These are phyloP conservation scores for Entomobrya proxima DNA, from an alignment of 2,888 invertebrate genomes.

Conservation along the genomic window DNA sequence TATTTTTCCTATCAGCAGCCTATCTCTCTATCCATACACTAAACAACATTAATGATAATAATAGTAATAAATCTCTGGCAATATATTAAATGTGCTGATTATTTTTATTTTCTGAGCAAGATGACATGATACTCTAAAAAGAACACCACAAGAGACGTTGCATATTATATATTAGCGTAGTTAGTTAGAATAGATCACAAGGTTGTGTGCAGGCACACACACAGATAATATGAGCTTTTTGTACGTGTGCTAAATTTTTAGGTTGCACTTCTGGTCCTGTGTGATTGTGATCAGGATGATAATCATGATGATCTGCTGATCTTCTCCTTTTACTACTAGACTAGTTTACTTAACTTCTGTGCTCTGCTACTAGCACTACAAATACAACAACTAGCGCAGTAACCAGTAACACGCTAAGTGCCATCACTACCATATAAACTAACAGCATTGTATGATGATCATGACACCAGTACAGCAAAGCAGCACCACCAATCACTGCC, in stretches of 20 bases:
- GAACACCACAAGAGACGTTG: background rate
- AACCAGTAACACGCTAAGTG: background rate
- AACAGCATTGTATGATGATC: too few relatives aligned
- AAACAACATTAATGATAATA: background rate
- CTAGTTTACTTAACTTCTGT: background rate
- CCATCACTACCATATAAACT: too few relatives aligned
- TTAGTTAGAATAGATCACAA: background rate
- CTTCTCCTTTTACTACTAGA: background rate
- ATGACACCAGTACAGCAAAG: too few relatives aligned
- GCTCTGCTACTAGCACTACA: background rate
- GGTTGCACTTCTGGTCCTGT: background rate
- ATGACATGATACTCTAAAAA: background rate
- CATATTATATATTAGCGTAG: background rate
- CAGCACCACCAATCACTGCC: background rate
- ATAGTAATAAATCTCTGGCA: background rate
- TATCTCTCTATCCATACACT: background rate
- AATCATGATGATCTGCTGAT: conserved; percentile 15
- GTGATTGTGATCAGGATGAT: too few relatives aligned
- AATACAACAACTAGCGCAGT: background rate
- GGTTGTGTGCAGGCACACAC: background rate
- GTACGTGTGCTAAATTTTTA: background rate
- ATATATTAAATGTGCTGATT: background rate
- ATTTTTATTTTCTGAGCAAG: background rate
- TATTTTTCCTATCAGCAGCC: background rate
- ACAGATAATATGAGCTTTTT: background rate